phyloP scores from a whole-genome alignment of 2,113 vertebrate genomes.

The Pipra filicauda region DNA sequence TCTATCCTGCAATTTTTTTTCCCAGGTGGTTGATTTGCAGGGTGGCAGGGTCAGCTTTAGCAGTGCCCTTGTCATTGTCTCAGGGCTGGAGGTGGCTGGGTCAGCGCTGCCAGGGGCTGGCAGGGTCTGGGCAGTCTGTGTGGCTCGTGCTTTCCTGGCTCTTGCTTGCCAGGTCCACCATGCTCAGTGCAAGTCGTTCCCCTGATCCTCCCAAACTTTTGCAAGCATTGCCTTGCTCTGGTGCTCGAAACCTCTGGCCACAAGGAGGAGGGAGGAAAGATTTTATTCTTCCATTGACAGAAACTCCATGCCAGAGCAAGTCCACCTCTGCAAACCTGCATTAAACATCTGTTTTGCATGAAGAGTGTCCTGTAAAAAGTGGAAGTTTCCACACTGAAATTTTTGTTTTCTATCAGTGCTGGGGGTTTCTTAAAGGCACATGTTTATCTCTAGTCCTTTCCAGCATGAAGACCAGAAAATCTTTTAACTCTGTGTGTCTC shows the following conservation, averaged over 20 bases:
- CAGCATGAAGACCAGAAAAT: neutral
- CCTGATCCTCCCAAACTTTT: neutral
- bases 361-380: neutral
- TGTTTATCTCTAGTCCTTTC: neutral
- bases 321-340: neutral
- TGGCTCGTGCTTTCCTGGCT: neutral
- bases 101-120: neutral
- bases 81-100: neutral
- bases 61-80: neutral
- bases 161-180: neutral
- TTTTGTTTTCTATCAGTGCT: neutral
- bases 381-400: neutral
- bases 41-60: neutral
- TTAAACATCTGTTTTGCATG: neutral
- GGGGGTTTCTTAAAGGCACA: neutral
- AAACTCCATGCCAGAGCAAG: neutral
- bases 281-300: neutral
- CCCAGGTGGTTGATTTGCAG: neutral
- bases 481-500: neutral
- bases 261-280: neutral
- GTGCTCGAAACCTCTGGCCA: neutral
- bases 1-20: neutral
- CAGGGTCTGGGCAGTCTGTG: neutral
- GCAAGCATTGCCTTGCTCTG: neutral
- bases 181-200: rapidly evolving